A percentile compares a stretch with the other conserved stretches of the same genome.
Conservation (phyloP, 2,888 invertebrate species). For the Drosophila suboccidentalis region DNA sequence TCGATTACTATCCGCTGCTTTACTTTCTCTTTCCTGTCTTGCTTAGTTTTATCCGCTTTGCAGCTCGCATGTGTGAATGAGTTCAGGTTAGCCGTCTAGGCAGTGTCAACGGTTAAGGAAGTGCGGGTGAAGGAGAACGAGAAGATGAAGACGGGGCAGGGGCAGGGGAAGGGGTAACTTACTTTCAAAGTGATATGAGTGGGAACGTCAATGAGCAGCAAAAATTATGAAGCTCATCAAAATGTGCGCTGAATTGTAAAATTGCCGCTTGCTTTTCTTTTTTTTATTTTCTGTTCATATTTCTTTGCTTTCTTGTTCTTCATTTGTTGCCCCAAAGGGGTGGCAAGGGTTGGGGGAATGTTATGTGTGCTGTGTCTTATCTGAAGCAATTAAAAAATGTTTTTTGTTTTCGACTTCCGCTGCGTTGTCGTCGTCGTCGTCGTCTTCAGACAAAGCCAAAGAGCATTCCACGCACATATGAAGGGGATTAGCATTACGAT, state of each 20-base stretch:
- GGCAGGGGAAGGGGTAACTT: constrained; percentile 16
- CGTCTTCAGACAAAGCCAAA: constrained; percentile 45
- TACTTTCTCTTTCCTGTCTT: background rate
- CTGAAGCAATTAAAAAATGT: constrained; percentile 83
- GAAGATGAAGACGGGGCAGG: background rate
- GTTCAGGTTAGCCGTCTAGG: constrained; percentile 29
- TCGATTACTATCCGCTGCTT: constrained; percentile 10
- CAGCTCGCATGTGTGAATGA: constrained; percentile 32
- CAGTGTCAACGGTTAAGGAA: constrained; percentile 9
- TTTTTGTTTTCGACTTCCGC: constrained; percentile 63
- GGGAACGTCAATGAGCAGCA: constrained; percentile 74
- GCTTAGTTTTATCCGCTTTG: constrained; percentile 5
- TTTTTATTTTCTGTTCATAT: constrained; percentile 5
- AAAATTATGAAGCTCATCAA: constrained; percentile 78
- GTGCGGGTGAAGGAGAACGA: background rate
- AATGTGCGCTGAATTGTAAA: constrained; percentile 83
- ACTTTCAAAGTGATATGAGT: constrained; percentile 57
- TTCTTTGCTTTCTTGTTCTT: background rate
- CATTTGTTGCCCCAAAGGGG: constrained; percentile 9
- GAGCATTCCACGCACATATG: constrained; percentile 46
- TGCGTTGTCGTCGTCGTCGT: constrained; percentile 40
- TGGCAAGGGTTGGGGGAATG: constrained; percentile 27
- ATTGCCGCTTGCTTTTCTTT: constrained; percentile 66
- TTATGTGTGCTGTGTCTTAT: constrained; percentile 78
- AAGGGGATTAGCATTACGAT: constrained; percentile 26